Conservation (phyloP, 2,797 vertebrate species). For the Esox masquinongy region DNA sequence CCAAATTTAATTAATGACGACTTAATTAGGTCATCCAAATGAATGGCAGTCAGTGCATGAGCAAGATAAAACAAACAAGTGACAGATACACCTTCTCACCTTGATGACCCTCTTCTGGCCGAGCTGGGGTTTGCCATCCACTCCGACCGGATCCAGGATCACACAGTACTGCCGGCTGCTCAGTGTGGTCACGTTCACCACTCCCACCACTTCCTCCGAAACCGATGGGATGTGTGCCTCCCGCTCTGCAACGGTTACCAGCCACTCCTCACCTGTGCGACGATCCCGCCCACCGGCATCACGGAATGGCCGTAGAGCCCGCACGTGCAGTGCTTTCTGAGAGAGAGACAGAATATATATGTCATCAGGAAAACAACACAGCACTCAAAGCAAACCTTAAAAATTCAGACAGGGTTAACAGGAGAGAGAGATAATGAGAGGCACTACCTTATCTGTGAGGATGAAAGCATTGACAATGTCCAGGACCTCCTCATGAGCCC, state of each 20-base stretch:
- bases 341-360: background rate
- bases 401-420: background rate
- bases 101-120: slow-evolving; percentile 88
- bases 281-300: slow-evolving; percentile 70
- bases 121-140: slow-evolving; percentile 85
- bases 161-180: slow-evolving; percentile 86
- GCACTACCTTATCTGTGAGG: slow-evolving; percentile 87
- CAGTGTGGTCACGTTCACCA: slow-evolving; percentile 84
- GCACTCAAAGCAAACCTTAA: background rate
- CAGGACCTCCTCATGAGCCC: slow-evolving; percentile 87
- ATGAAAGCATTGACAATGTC: slow-evolving; percentile 86
- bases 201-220: slow-evolving; percentile 83
- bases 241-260: slow-evolving; percentile 80
- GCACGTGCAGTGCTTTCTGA: slow-evolving; percentile 87
- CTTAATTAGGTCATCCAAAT: too few relatives aligned
- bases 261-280: slow-evolving; percentile 89
- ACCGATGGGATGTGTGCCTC: slow-evolving; percentile 89
- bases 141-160: slow-evolving; percentile 82
- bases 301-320: slow-evolving; percentile 79
- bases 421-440: background rate
- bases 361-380: too few relatives aligned
- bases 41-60: background rate
- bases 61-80: background rate
- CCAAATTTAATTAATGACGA: background rate
- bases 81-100: slow-evolving; percentile 63